Conservation (phyloP, 2,888 invertebrate genomes). For the Eupithecia subumbrata region DNA sequence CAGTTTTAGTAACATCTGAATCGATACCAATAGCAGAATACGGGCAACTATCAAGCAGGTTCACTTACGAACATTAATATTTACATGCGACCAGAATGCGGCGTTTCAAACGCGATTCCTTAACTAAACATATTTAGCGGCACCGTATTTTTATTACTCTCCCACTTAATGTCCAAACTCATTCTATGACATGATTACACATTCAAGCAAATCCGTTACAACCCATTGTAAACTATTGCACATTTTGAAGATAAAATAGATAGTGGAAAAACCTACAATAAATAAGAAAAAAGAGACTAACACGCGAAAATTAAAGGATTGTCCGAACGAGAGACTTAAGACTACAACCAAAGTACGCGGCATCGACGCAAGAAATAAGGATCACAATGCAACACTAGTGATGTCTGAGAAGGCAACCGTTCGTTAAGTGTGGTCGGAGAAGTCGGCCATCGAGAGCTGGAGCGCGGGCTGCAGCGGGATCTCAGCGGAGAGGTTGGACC, state of each 20-base stretch:
- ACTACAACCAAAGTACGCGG: constrained; percentile 2
- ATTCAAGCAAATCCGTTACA: constrained; percentile 31
- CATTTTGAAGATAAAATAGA: constrained; percentile 41
- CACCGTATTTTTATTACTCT: constrained; percentile 42
- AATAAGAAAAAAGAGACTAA: constrained; percentile 28
- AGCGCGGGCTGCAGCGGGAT: constrained; percentile 74
- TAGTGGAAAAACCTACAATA: constrained; percentile 31
- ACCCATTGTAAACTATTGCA: constrained; percentile 62
- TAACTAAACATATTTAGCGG: constrained; percentile 46
- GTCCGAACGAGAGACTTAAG: background rate
- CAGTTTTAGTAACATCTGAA: background rate
- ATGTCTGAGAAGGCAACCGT: constrained; percentile 12
- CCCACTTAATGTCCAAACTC: constrained; percentile 19
- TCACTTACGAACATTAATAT: constrained; percentile 50
- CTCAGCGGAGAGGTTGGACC: constrained; percentile 71
- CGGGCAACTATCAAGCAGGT: constrained; percentile 24
- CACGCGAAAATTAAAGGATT: background rate
- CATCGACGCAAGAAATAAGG: constrained; percentile 11
- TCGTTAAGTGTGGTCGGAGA: constrained; percentile 64
- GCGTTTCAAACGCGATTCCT: constrained; percentile 60
- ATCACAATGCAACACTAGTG: constrained; percentile 16
- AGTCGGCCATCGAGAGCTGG: constrained; percentile 67
- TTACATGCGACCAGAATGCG: constrained; percentile 52
- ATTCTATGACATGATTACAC: constrained; percentile 37
- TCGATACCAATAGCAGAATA: constrained; percentile 38